Evolutionary conservation across 2,113 vertebrate species (phyloP).

Genomic region (Alectura lathami): DNA sequence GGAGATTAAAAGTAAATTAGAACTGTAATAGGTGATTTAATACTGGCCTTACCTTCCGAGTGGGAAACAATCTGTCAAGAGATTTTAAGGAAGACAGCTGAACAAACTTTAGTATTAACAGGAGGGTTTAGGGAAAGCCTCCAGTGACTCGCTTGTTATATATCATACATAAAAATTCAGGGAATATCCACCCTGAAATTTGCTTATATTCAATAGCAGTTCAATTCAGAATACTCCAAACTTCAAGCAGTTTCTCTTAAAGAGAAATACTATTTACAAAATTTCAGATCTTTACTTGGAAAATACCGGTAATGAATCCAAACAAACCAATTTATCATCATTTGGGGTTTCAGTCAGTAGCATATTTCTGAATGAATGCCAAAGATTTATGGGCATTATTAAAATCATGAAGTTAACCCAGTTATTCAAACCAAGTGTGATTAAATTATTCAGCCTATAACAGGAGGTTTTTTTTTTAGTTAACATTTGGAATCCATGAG

Average conservation of each 20-base stretch:
- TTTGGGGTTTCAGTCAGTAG: background rate
- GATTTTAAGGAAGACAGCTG: background rate
- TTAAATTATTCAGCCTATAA: constrained; percentile 2
- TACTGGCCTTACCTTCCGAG: background rate
- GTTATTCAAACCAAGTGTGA: constrained; percentile 1
- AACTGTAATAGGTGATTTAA: background rate
- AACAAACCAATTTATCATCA: background rate
- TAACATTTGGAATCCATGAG: background rate
- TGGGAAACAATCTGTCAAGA: background rate
- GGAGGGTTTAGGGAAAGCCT: background rate
- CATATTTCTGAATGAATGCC: background rate
- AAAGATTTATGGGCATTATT: background rate
- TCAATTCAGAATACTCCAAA: background rate
- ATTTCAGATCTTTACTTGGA: background rate
- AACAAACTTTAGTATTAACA: background rate
- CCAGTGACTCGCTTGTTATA: background rate
- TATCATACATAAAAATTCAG: background rate
- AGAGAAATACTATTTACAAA: background rate
- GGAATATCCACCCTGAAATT: background rate
- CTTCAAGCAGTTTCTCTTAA: background rate
- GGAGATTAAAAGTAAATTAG: background rate
- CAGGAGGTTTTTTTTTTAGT: background rate
- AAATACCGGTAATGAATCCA: background rate
- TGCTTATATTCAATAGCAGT: background rate
- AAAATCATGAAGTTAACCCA: constrained; percentile 17